Evolutionary conservation across 2,797 vertebrate species (phyloP).

Genomic region (Myiotriccus ornatus): DNA sequence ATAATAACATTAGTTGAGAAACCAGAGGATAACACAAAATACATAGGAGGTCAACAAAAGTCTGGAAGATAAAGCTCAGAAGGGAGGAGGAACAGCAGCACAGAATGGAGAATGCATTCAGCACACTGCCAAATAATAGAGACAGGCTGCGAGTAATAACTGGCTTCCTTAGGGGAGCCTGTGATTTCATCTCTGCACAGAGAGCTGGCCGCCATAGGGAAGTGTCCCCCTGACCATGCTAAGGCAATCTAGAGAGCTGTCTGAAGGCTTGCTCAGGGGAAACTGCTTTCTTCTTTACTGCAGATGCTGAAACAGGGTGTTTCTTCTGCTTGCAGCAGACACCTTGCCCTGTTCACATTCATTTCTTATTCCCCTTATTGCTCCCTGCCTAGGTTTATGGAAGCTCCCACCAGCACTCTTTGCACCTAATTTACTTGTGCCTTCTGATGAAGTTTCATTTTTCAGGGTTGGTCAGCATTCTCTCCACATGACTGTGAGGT

Average conservation of each 20-base stretch:
- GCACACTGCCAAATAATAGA: conserved; percentile 4
- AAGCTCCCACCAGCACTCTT: not conserved
- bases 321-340: not conserved
- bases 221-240: not conserved
- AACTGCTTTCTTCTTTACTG: not conserved
- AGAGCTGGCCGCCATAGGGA: not conserved
- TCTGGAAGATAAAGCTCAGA: conserved; percentile 45
- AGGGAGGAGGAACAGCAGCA: not conserved
- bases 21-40: conserved; percentile 36
- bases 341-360: not conserved
- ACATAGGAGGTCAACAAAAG: conserved; percentile 42
- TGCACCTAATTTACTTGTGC: not conserved
- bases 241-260: not conserved
- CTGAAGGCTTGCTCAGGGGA: not conserved
- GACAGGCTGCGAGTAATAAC: not conserved
- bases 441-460: not conserved
- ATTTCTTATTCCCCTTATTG: not conserved
- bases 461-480: not conserved
- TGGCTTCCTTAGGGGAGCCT: not conserved
- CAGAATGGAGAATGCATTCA: conserved; percentile 7
- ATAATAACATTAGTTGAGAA: conserved; percentile 57
- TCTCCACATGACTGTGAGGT: not conserved
- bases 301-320: not conserved
- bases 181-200: not conserved
- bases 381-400: not conserved